These are phyloP conservation scores for Anarsia innoxiella DNA, from an alignment of 2,888 invertebrate species.

Conservation along the genomic window DNA sequence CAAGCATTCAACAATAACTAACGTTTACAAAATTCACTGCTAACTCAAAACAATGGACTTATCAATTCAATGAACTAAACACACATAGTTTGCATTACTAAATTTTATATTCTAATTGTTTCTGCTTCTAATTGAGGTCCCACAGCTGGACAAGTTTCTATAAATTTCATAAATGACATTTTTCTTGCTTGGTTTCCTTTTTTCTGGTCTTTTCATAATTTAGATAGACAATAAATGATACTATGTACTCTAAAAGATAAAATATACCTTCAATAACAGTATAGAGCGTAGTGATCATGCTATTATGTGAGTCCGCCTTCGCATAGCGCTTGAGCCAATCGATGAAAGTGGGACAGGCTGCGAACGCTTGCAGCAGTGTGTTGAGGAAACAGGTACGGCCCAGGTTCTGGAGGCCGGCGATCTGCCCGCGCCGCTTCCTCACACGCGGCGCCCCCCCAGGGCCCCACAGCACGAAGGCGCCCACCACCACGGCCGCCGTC, in stretches of 20 bases:
- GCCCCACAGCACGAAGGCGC: constrained; percentile 89
- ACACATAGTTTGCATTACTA: too few relatives aligned
- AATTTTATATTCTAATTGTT: too few relatives aligned
- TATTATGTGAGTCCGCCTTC: constrained; percentile 77
- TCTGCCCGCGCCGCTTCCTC: constrained; percentile 80
- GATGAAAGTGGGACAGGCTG: constrained; percentile 89
- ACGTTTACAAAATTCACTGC: too few relatives aligned
- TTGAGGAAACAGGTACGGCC: constrained; percentile 96
- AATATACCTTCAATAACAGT: constrained; percentile 82
- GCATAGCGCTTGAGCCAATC: constrained; percentile 85
- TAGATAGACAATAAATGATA: neutral
- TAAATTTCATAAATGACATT: too few relatives aligned
- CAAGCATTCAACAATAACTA: too few relatives aligned
- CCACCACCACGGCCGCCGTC: constrained; percentile 87
- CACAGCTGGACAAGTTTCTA: too few relatives aligned
- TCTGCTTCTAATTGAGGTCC: too few relatives aligned
- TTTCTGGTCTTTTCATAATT: too few relatives aligned
- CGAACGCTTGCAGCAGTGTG: constrained; percentile 91
- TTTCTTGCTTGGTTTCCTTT: too few relatives aligned
- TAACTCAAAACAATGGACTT: too few relatives aligned
- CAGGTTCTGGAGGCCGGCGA: constrained; percentile 91
- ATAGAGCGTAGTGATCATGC: constrained; percentile 83
- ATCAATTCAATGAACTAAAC: too few relatives aligned
- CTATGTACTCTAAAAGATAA: too few relatives aligned
- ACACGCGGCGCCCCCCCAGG: constrained; percentile 79